Evolutionary conservation across 1,140 invertebrate species (phyloP).

Genomic region (Pogonus chalceus): DNA sequence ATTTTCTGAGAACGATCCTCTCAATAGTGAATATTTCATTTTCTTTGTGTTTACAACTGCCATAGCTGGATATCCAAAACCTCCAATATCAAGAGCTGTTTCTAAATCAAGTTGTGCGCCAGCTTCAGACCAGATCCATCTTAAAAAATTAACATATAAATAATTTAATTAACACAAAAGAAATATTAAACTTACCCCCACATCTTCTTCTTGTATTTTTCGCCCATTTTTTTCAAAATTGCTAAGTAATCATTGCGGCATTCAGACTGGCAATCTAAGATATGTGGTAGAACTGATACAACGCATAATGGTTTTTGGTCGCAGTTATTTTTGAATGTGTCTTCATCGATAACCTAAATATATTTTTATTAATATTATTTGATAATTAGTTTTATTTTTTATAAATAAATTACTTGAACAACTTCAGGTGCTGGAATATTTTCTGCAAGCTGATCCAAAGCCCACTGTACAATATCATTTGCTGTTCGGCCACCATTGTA

Average conservation of each 20-base stretch:
- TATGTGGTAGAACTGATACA: conserved; percentile 89
- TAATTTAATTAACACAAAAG: conserved; percentile 1
- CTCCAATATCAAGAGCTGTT: conserved; percentile 84
- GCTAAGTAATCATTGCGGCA: conserved; percentile 87
- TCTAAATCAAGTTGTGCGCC: conserved; percentile 76
- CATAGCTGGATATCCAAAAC: conserved; percentile 87
- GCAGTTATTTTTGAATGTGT: conserved; percentile 62
- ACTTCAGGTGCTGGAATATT: conserved; percentile 86
- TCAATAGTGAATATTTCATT: conserved; percentile 89
- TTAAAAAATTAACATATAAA: conserved; percentile 33
- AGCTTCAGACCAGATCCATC: conserved; percentile 94
- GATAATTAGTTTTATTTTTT: too few relatives aligned
- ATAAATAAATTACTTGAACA: conserved; percentile 57
- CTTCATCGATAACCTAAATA: conserved; percentile 45
- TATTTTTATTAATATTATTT: too few relatives aligned
- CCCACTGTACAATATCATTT: conserved; percentile 86
- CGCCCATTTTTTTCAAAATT: conserved; percentile 64
- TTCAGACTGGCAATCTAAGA: conserved; percentile 91
- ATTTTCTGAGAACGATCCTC: conserved; percentile 87
- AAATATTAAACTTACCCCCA: conserved; percentile 71
- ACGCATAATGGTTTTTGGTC: conserved; percentile 85
- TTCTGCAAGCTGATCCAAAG: conserved; percentile 72
- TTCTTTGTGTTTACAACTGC: conserved; percentile 94
- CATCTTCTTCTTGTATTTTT: conserved; percentile 90
- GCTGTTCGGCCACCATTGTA: conserved; percentile 86